phyloP scores from a whole-genome alignment of 2,113 vertebrate species.

The Dinomys branickii region DNA sequence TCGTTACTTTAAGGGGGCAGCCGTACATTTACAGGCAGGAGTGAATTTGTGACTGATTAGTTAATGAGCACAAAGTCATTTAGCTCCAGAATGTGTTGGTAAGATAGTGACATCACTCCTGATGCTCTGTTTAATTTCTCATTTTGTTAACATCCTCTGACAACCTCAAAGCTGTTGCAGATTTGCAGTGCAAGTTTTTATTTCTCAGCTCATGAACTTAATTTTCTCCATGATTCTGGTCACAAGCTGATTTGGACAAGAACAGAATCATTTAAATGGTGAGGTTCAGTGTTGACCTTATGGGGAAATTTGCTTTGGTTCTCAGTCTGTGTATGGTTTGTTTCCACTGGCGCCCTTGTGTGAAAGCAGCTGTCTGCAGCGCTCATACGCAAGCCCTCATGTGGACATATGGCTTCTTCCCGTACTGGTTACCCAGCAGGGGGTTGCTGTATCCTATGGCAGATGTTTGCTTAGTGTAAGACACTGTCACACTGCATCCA shows the following conservation, averaged over 20 bases:
- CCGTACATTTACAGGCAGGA: neutral
- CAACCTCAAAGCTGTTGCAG: neutral
- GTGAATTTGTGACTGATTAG: neutral
- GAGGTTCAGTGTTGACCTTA: neutral
- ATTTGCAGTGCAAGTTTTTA: neutral
- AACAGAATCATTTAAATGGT: neutral
- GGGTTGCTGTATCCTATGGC: neutral
- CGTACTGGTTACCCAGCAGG: neutral
- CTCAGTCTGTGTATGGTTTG: neutral
- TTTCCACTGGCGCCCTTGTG: neutral
- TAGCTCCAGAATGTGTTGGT: neutral
- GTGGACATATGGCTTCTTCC: neutral
- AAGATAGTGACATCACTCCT: neutral
- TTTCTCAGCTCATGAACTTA: neutral
- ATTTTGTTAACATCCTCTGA: neutral
- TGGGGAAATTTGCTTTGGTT: neutral
- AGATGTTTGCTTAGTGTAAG: neutral
- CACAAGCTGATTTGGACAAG: neutral
- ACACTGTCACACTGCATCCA: rapidly evolving
- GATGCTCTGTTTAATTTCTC: neutral
- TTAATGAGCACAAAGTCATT: neutral
- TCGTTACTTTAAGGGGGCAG: neutral
- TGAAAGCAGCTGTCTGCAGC: neutral
- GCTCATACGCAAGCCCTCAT: neutral
- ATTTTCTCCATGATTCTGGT: neutral